A percentile compares a stretch with the other conserved stretches of the same genome.
Evolutionary conservation across 1,140 invertebrate species (phyloP).

Genomic region (Charaxes varanes): DNA sequence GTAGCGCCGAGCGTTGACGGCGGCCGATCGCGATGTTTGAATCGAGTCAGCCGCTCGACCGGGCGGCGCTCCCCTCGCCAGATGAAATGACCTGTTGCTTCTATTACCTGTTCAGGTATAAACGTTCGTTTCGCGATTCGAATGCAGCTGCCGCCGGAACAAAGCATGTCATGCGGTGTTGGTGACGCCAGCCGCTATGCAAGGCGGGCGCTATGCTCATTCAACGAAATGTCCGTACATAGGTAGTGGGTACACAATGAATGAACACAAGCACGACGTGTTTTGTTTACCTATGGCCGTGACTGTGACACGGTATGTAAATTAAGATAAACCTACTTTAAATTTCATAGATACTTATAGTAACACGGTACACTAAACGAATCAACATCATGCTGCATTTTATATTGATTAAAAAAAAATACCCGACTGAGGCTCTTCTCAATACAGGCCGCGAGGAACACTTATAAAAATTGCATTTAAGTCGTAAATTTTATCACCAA

Average conservation of each 20-base stretch:
- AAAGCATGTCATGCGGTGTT: conserved; percentile 48
- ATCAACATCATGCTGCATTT: no score
- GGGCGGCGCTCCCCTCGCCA: conserved; percentile 41
- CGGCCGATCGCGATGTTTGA: conserved; percentile 29
- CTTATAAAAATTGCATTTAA: no score
- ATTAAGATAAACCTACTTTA: no score
- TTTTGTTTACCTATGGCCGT: conserved; percentile 37
- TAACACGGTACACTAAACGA: no score
- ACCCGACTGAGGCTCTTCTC: no score
- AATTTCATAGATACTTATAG: no score
- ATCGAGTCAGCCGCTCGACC: conserved; percentile 16
- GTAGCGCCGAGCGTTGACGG: no score
- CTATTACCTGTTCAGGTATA: conserved; percentile 67
- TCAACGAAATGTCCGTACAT: conserved; percentile 41
- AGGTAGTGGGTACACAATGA: conserved; percentile 37
- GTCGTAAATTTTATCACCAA: no score
- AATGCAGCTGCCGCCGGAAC: conserved; percentile 55
- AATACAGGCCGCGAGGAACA: no score
- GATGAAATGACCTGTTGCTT: conserved; percentile 65
- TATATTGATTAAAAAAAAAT: no score
- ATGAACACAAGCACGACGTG: conserved; percentile 54
- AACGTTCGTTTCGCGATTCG: conserved; percentile 43
- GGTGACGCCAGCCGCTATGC: conserved; percentile 25
- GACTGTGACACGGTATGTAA: conserved; percentile 1
- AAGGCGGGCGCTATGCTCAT: conserved; percentile 41